A percentile compares a stretch with the other conserved stretches of the same genome.
Conservation (phyloP, 2,888 invertebrate genomes). For the Drosophila conformis region DNA sequence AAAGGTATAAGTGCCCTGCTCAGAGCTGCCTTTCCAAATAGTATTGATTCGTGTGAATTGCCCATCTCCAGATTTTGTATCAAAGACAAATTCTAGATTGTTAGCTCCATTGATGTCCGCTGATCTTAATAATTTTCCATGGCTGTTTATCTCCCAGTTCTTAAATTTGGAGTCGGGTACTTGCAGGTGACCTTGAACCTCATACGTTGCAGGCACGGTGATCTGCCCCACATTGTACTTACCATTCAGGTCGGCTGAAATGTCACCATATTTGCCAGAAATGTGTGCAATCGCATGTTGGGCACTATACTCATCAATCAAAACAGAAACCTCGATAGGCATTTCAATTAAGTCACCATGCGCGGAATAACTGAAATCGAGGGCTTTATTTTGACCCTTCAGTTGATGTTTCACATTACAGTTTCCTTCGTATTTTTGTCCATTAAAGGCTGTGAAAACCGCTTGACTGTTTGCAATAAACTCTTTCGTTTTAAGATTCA, state of each 20-base stretch:
- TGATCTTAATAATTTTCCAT: conserved; percentile 81
- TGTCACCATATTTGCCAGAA: conserved; percentile 86
- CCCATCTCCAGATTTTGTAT: conserved; percentile 64
- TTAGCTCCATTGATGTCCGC: conserved; percentile 54
- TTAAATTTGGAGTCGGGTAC: conserved; percentile 87
- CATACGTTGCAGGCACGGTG: conserved; percentile 85
- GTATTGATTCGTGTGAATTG: conserved; percentile 67
- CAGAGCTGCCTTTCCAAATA: conserved; percentile 61
- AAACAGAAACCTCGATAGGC: conserved; percentile 79
- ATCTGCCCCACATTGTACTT: conserved; percentile 83
- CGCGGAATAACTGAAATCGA: conserved; percentile 49
- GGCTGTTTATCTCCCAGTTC: conserved; percentile 75
- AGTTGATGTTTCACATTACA: conserved; percentile 83
- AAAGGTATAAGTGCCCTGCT: conserved; percentile 72
- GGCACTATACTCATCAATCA: conserved; percentile 74
- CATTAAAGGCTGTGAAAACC: conserved; percentile 85
- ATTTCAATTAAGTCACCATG: conserved; percentile 82
- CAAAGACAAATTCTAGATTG: conserved; percentile 61
- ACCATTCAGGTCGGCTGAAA: conserved; percentile 85
- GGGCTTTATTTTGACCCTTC: conserved; percentile 76
- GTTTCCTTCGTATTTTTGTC: conserved; percentile 85
- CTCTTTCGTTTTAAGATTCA: conserved; percentile 84
- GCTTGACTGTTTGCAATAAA: conserved; percentile 84
- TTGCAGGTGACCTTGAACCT: conserved; percentile 85
- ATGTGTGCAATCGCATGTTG: conserved; percentile 83